Evolutionary conservation across 2,113 vertebrate genomes (phyloP).

Genomic region (Thinocorus orbignyianus): DNA sequence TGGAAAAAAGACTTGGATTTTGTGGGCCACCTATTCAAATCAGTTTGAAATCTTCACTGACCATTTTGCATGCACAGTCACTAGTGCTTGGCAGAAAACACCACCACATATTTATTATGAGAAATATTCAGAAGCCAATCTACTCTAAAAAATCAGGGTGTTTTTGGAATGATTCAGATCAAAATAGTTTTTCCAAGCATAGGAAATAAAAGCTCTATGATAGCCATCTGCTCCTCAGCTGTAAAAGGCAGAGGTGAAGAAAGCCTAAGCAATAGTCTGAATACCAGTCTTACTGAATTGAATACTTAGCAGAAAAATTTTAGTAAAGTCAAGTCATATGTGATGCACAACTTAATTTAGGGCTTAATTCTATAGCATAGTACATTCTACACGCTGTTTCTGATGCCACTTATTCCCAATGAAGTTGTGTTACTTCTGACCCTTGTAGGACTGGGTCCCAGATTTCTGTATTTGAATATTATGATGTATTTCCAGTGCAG

Average conservation of each 20-base stretch:
- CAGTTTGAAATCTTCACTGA: slow-evolving; percentile 31
- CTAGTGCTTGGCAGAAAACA: slow-evolving; percentile 44
- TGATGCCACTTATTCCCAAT: neutral
- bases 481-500: neutral
- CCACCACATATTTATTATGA: neutral
- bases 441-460: neutral
- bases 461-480: neutral
- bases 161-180: slow-evolving; percentile 15
- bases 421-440: neutral
- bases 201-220: neutral
- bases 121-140: slow-evolving; percentile 7
- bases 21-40: slow-evolving; percentile 30
- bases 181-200: slow-evolving; percentile 1
- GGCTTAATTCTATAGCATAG: neutral
- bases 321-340: neutral
- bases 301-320: neutral
- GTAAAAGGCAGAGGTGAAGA: slow-evolving; percentile 49
- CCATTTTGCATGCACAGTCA: slow-evolving; percentile 37
- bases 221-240: slow-evolving; percentile 45
- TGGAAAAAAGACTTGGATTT: neutral
- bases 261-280: neutral
- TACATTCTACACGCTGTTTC: neutral
- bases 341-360: neutral
- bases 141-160: slow-evolving; percentile 18
- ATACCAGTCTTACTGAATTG: neutral